Conservation (phyloP, 2,797 vertebrate genomes). For the Platalea minor region DNA sequence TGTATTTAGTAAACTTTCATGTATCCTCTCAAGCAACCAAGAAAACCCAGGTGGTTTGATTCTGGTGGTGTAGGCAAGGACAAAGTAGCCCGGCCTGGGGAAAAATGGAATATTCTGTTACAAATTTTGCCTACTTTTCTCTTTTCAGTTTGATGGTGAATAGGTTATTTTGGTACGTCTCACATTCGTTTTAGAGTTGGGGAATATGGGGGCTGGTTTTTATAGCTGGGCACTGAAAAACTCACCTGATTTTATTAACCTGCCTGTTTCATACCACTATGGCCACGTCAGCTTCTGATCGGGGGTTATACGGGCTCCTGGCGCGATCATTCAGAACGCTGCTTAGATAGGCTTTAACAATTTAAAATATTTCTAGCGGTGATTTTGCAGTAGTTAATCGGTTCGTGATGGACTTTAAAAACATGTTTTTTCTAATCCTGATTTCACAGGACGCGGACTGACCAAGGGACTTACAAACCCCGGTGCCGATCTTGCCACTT, state of each 20-base stretch:
- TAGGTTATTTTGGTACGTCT: not conserved
- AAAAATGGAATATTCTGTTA: not conserved
- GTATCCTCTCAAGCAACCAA: not conserved
- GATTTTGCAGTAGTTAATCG: not conserved
- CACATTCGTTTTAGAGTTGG: not conserved
- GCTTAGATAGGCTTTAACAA: not conserved
- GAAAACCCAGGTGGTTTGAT: not conserved
- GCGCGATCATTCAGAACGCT: fast-evolving
- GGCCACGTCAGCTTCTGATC: not conserved
- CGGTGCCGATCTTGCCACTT: not conserved
- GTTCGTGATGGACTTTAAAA: not conserved
- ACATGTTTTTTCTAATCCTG: not conserved
- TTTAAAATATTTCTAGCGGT: not conserved
- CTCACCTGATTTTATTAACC: not conserved
- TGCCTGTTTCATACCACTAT: fast-evolving
- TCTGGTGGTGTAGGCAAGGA: not conserved
- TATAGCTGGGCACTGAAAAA: not conserved
- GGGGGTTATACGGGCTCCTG: not conserved
- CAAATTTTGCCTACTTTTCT: not conserved
- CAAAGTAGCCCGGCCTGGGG: not conserved
- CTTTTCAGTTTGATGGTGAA: not conserved
- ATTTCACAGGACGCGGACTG: not conserved
- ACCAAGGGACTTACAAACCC: not conserved
- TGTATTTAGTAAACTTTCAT: not conserved
- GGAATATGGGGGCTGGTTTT: not conserved